Conservation (phyloP, 2,888 invertebrate species). For the Chrysolina oricalcia region DNA sequence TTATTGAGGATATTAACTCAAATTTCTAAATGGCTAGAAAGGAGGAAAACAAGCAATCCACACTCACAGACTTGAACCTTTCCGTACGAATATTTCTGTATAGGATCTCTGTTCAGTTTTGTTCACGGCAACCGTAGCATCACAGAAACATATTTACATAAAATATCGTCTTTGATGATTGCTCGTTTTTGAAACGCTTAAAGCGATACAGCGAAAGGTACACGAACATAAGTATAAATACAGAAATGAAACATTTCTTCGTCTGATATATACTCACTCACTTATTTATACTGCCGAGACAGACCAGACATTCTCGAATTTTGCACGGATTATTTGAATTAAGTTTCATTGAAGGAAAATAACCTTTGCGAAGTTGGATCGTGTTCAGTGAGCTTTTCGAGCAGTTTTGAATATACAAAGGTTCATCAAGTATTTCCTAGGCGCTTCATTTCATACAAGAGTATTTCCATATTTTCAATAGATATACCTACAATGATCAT, state of each 20-base stretch:
- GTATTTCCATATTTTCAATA: no score
- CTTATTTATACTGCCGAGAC: neutral
- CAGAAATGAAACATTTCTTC: neutral
- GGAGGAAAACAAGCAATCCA: no score
- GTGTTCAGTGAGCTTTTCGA: neutral
- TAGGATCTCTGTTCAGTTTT: neutral
- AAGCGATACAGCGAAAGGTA: neutral
- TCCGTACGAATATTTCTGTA: neutral
- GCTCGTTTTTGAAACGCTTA: neutral
- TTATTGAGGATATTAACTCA: no score
- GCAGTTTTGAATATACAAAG: neutral
- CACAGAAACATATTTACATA: slow-evolving; percentile 12
- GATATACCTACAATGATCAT: no score
- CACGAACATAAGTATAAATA: slow-evolving; percentile 6
- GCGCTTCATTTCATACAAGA: no score
- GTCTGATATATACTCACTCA: neutral
- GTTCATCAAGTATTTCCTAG: no score
- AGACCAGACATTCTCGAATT: neutral
- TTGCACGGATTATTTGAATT: neutral
- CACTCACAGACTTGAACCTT: neutral
- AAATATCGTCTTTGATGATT: slow-evolving; percentile 9
- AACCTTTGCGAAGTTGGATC: neutral
- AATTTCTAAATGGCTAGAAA: no score
- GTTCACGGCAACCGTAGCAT: neutral
- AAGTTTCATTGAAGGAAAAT: neutral